A percentile compares a stretch with the other conserved stretches of the same genome.
phyloP scores from a whole-genome alignment of 2,797 vertebrate genomes.

The Platalea minor region DNA sequence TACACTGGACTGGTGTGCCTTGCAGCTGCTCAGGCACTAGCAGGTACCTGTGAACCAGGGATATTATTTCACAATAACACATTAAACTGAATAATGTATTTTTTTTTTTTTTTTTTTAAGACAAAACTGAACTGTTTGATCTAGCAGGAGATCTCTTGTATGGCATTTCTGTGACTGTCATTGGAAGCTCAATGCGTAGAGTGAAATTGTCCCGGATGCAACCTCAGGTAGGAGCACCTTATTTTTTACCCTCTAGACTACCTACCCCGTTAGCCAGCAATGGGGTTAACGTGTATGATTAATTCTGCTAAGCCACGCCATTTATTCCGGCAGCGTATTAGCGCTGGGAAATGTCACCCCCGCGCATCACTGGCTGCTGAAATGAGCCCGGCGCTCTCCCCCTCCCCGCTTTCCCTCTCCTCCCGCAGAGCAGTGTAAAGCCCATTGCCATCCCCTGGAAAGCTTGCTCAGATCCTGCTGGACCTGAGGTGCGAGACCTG shows the following conservation, averaged over 20 bases:
- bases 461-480: background rate
- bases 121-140: background rate
- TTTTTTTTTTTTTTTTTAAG: background rate
- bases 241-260: too few relatives aligned
- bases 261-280: accelerated
- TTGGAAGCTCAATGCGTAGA: background rate
- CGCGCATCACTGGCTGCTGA: background rate
- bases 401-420: too few relatives aligned
- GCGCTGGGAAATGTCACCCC: background rate
- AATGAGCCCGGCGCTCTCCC: background rate
- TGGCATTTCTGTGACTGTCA: background rate
- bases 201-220: background rate
- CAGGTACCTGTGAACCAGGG: accelerated
- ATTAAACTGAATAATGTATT: background rate
- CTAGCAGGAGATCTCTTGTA: accelerated
- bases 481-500: too few relatives aligned
- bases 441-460: accelerated
- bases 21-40: background rate
- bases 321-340: background rate
- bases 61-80: background rate
- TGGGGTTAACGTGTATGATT: accelerated
- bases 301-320: background rate
- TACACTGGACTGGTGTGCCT: accelerated
- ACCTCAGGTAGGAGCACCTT: background rate
- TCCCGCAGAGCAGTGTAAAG: background rate